Percentiles rank a stretch among this genome's conserved stretches.
Conservation (phyloP, 2,888 invertebrate species). For the Machimus atricapillus region DNA sequence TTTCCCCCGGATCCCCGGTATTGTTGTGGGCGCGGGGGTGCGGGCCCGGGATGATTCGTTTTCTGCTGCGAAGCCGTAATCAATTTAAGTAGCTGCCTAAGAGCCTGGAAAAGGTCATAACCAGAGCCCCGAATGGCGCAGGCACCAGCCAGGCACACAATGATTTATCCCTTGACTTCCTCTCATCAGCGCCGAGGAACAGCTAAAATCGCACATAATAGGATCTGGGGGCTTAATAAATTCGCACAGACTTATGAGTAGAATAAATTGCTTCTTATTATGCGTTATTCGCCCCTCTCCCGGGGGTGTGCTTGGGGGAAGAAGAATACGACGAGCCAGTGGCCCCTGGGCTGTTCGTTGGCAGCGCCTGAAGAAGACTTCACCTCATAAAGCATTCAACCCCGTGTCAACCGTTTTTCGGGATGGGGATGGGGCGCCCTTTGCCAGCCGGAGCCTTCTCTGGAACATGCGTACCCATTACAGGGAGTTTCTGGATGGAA, state of each 20-base stretch:
- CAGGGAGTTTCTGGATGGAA: not conserved
- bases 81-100: not conserved
- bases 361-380: not conserved
- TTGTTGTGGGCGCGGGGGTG: not conserved
- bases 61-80: not conserved
- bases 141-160: not conserved
- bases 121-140: not conserved
- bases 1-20: not conserved
- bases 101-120: not conserved
- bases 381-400: slow-evolving; percentile 27
- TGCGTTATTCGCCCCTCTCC: slow-evolving; percentile 7
- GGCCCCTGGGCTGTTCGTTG: not conserved
- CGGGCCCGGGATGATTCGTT: not conserved
- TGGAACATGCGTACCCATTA: slow-evolving; percentile 10
- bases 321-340: not conserved
- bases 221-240: slow-evolving; percentile 29
- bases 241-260: slow-evolving; percentile 29
- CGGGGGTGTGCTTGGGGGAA: not conserved
- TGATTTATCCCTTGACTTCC: not conserved
- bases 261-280: slow-evolving; percentile 27
- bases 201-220: slow-evolving; percentile 16
- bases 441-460: not conserved
- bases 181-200: not conserved
- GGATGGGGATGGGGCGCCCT: not conserved
- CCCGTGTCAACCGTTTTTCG: not conserved